A percentile compares a stretch with the other conserved stretches of the same genome.
Conservation (phyloP, 1,140 invertebrate species). For the Atta texana region DNA sequence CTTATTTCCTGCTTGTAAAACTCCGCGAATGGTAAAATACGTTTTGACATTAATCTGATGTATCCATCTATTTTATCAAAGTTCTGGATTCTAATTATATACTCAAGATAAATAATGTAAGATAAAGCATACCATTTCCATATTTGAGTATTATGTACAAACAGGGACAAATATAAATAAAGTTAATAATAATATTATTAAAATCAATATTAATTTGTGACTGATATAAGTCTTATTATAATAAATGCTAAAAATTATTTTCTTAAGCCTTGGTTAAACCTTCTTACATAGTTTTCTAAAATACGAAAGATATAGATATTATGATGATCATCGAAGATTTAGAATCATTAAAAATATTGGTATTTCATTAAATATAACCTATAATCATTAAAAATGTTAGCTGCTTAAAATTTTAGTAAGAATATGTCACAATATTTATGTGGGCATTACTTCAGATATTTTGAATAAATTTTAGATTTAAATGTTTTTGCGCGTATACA, state of each 20-base stretch:
- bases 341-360: neutral
- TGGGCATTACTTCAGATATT: neutral
- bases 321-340: neutral
- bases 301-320: neutral
- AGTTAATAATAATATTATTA: neutral
- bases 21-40: neutral
- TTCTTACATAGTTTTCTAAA: neutral
- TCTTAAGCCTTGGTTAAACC: too few species aligned
- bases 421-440: neutral
- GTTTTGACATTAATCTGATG: neutral
- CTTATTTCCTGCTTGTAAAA: conserved; percentile 10
- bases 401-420: conserved; percentile 20
- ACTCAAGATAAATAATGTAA: conserved; percentile 3
- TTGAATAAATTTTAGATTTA: neutral
- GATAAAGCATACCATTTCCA: neutral
- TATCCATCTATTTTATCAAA: neutral
- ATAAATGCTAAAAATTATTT: too few species aligned
- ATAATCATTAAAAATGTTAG: neutral
- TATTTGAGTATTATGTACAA: neutral
- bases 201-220: too few species aligned
- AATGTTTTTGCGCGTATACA: neutral
- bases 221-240: too few species aligned
- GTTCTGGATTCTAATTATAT: conserved; percentile 12
- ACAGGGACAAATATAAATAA: neutral
- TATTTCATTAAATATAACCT: too few species aligned